Evolutionary conservation across 1,140 invertebrate species (phyloP).

Genomic region (Zaprionus vittiger): DNA sequence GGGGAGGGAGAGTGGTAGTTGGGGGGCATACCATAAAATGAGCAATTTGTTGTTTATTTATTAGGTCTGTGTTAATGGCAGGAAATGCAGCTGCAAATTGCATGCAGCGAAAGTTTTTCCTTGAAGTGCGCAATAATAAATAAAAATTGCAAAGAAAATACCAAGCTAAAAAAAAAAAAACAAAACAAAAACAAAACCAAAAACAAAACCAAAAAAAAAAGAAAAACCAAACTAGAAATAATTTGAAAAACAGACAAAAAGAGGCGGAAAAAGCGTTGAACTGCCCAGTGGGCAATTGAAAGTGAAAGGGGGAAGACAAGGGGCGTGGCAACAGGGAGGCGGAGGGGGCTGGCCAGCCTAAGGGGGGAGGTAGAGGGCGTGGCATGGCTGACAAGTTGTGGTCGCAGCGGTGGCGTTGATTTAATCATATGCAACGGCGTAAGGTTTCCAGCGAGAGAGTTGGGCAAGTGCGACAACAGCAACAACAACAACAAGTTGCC

Average conservation of each 20-base stretch:
- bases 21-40: neutral
- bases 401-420: neutral
- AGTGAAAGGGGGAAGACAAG: conserved; percentile 58
- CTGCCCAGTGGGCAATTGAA: conserved; percentile 72
- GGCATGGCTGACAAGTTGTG: conserved; percentile 26
- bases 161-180: conserved; percentile 1
- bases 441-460: conserved; percentile 10
- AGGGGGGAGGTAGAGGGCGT: neutral
- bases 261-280: conserved; percentile 29
- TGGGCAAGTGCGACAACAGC: conserved; percentile 13
- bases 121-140: conserved; percentile 60
- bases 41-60: conserved; percentile 11
- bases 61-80: conserved; percentile 63
- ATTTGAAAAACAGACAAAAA: conserved; percentile 16
- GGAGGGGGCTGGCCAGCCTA: neutral
- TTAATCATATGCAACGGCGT: conserved; percentile 32
- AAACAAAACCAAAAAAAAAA: conserved; percentile 9
- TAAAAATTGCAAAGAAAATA: conserved; percentile 54
- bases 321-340: neutral
- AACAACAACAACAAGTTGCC: conserved; percentile 1
- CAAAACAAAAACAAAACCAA: conserved; percentile 9
- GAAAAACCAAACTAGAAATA: conserved; percentile 19
- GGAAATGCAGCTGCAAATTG: conserved; percentile 56
- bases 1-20: neutral
- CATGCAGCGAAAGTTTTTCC: conserved; percentile 72